Conservation (phyloP, 2,113 vertebrate genomes). For the Mormyrus lacerda region DNA sequence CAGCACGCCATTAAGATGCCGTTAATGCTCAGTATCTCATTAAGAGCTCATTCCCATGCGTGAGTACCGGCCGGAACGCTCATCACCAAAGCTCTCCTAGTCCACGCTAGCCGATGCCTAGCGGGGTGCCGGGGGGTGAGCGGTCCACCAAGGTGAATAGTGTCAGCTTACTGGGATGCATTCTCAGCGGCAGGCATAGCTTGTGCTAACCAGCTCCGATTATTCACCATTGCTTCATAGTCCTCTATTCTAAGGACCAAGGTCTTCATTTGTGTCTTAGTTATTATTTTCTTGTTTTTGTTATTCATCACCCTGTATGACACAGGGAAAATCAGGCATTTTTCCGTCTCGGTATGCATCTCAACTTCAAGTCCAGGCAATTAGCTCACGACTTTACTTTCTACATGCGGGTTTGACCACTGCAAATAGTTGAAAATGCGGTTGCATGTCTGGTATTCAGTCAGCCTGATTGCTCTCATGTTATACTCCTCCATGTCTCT, state of each 20-base stretch:
- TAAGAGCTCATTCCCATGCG: constrained; percentile 21
- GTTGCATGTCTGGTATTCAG: neutral
- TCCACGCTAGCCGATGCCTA: neutral
- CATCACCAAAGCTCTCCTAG: constrained; percentile 16
- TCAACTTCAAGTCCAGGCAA: neutral
- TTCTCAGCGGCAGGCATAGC: neutral
- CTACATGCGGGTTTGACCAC: neutral
- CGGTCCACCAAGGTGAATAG: neutral
- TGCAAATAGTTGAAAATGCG: neutral
- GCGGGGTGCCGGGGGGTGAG: neutral
- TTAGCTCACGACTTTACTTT: neutral
- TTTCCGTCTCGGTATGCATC: neutral
- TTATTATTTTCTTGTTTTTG: neutral
- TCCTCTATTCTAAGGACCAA: neutral
- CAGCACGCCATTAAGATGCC: constrained; percentile 32
- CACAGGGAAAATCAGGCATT: neutral
- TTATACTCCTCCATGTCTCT: neutral
- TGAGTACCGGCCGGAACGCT: neutral
- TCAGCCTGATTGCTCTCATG: neutral
- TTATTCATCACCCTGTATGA: neutral
- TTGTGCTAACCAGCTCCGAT: neutral
- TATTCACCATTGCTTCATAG: neutral
- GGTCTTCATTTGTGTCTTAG: neutral
- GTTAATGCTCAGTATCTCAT: constrained; percentile 36
- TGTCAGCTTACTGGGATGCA: neutral